Percentiles rank a stretch among this genome's conserved stretches.
phyloP scores from a whole-genome alignment of 2,888 invertebrate species.

The Timema cristinae region DNA sequence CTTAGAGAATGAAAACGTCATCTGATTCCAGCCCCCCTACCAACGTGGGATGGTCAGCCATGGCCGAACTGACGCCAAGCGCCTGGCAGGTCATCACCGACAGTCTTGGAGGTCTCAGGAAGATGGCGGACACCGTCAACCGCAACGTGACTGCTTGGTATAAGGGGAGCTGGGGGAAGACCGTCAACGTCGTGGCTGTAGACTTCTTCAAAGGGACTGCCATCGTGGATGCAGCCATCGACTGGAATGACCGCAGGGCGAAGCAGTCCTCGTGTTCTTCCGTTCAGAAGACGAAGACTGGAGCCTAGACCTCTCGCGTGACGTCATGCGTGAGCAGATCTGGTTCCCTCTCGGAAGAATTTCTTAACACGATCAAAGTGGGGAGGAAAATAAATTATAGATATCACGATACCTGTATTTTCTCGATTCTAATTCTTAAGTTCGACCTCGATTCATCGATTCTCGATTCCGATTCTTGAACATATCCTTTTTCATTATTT shows the following conservation, averaged over 20 bases:
- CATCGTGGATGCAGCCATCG: conserved; percentile 52
- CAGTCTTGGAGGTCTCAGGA: conserved; percentile 57
- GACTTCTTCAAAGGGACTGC: conserved; percentile 72
- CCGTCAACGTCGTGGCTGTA: conserved; percentile 65
- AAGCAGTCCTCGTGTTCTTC: not conserved
- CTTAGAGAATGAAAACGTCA: no score
- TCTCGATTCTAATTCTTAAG: no score
- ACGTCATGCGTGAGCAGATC: not conserved
- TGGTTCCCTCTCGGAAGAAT: not conserved
- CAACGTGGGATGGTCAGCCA: conserved; percentile 54
- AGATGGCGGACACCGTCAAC: conserved; percentile 64
- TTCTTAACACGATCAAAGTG: not conserved
- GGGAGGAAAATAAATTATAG: not conserved
- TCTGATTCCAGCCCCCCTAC: not conserved
- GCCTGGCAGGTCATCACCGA: conserved; percentile 59
- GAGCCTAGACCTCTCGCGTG: not conserved
- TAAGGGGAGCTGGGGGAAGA: conserved; percentile 44
- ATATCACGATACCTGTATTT: no score
- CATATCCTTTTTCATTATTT: no score
- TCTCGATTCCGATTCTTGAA: no score
- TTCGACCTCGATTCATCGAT: no score
- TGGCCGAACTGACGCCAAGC: conserved; percentile 70
- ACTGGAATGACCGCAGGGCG: conserved; percentile 32
- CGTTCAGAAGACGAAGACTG: no score
- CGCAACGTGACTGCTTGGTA: conserved; percentile 66